These are phyloP conservation scores for Aphidius gifuensis DNA, from an alignment of 1,140 invertebrate genomes.

Conservation along the genomic window DNA sequence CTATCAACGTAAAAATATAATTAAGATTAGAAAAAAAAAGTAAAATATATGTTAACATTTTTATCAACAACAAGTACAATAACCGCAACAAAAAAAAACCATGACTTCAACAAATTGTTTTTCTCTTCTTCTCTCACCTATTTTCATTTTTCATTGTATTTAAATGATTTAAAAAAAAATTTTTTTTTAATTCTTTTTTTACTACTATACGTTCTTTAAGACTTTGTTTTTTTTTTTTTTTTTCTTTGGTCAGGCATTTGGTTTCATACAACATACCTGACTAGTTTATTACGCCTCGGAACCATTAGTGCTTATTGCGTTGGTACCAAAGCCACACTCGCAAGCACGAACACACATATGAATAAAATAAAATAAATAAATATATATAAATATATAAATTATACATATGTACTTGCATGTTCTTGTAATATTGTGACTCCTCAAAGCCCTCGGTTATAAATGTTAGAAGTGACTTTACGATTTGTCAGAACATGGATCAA, in stretches of 20 bases:
- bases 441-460: background rate
- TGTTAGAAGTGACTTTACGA: constrained; percentile 34
- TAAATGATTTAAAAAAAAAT: background rate
- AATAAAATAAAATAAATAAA: too few species aligned
- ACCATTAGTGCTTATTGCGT: constrained; percentile 12
- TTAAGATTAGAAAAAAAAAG: too few species aligned
- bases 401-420: background rate
- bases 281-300: constrained; percentile 5
- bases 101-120: too few species aligned
- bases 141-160: background rate
- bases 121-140: background rate
- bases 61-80: too few species aligned
- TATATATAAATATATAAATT: background rate
- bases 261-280: constrained; percentile 7
- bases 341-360: too few species aligned
- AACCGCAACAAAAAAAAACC: too few species aligned
- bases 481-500: constrained; percentile 34
- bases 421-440: background rate
- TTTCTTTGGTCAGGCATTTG: background rate
- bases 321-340: background rate
- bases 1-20: too few species aligned
- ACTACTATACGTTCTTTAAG: background rate
- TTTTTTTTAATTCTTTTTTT: constrained; percentile 1
- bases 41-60: too few species aligned
- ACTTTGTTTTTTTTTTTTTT: background rate